Evolutionary conservation across 1,140 invertebrate species (phyloP).

Genomic region (Eubasilissa regina): DNA sequence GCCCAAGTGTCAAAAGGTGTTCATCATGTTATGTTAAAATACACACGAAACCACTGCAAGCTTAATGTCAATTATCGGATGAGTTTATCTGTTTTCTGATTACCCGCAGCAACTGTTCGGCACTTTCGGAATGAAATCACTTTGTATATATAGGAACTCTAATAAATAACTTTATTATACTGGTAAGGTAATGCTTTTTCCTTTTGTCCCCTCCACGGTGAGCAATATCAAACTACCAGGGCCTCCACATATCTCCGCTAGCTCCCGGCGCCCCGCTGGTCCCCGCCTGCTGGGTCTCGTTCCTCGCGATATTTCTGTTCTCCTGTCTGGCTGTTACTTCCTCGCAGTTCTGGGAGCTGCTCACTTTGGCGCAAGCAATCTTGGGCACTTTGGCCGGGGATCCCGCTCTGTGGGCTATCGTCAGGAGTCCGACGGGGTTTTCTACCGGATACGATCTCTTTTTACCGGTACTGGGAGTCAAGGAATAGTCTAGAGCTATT

Average conservation of each 20-base stretch:
- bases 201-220: too few relatives aligned
- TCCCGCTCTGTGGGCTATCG: slow-evolving; percentile 17
- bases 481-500: slow-evolving; percentile 53
- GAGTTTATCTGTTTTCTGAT: too few relatives aligned
- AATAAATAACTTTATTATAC: too few relatives aligned
- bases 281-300: slow-evolving; percentile 24
- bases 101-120: too few relatives aligned
- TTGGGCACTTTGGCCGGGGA: slow-evolving; percentile 60
- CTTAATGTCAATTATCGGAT: too few relatives aligned
- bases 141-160: too few relatives aligned
- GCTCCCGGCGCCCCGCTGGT: slow-evolving; percentile 31
- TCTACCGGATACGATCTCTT: slow-evolving; percentile 36
- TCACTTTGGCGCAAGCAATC: slow-evolving; percentile 66
- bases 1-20: too few relatives aligned
- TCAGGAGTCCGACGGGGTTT: slow-evolving; percentile 6
- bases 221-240: too few relatives aligned
- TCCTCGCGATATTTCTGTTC: slow-evolving; percentile 23
- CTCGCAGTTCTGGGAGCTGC: slow-evolving; percentile 58
- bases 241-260: slow-evolving; percentile 56
- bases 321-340: slow-evolving; percentile 25
- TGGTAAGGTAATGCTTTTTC: too few relatives aligned
- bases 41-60: too few relatives aligned
- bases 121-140: too few relatives aligned
- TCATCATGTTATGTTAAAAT: too few relatives aligned
- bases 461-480: slow-evolving; percentile 55